These are phyloP conservation scores for Achroia grisella DNA, from an alignment of 1,140 invertebrate species.

Conservation along the genomic window DNA sequence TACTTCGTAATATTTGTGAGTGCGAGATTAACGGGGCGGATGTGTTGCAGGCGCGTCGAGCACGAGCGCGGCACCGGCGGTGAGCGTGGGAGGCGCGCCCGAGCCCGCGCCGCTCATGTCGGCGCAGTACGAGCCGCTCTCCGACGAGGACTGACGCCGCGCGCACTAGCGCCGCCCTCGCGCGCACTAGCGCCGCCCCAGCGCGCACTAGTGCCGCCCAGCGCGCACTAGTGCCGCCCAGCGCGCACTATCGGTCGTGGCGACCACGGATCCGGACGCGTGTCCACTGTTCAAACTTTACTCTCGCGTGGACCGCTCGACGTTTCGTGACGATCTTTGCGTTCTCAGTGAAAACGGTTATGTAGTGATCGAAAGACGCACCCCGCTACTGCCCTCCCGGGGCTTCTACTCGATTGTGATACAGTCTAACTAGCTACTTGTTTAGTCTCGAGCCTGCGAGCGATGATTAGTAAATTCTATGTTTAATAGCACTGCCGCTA, in stretches of 20 bases:
- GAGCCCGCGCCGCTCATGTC: conserved; percentile 88
- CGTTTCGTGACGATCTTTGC: no score
- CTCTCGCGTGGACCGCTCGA: not conserved
- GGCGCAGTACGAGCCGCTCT: conserved; percentile 89
- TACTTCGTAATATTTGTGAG: no score
- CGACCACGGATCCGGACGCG: not conserved
- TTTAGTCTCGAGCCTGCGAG: not conserved
- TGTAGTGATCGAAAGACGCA: not conserved
- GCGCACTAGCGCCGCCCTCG: no score
- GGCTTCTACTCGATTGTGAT: not conserved
- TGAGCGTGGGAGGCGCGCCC: no score
- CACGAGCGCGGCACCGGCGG: conserved; percentile 39
- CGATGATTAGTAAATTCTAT: not conserved
- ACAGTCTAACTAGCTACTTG: not conserved
- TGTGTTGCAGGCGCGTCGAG: conserved; percentile 9
- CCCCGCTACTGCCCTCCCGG: no score
- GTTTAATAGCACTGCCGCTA: conserved; percentile 25
- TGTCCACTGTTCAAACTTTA: no score
- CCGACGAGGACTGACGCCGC: conserved; percentile 85
- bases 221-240: conserved; percentile 82
- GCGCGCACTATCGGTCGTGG: conserved; percentile 74
- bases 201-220: conserved; percentile 22
- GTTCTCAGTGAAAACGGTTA: no score
- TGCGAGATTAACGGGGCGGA: no score
- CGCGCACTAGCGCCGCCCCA: conserved; percentile 14